Evolutionary conservation across 2,888 invertebrate species (phyloP).

Genomic region (Folsomia manolachei): DNA sequence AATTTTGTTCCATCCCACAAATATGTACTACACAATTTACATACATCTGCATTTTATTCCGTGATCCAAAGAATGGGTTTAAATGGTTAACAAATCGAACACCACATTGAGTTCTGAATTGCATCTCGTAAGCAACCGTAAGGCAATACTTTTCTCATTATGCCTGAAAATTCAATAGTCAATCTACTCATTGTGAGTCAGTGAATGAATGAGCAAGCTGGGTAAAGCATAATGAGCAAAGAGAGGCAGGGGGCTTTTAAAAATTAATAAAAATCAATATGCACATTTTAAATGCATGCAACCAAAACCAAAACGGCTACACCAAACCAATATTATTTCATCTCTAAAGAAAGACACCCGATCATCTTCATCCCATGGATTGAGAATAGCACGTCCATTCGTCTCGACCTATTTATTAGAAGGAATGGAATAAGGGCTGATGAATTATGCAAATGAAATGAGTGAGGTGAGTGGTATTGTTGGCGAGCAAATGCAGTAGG

Average conservation of each 20-base stretch:
- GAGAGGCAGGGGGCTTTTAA: background rate
- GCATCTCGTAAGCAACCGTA: no score
- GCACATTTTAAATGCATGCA: background rate
- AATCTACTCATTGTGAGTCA: background rate
- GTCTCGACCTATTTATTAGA: background rate
- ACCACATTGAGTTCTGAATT: background rate
- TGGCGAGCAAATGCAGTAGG: background rate
- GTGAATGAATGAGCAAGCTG: background rate
- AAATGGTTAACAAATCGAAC: background rate
- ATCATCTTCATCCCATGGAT: slow-evolving; percentile 13
- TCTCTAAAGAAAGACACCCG: background rate
- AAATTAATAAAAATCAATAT: slow-evolving; percentile 5
- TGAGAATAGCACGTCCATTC: no score
- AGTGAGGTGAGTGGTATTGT: no score
- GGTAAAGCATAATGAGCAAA: background rate
- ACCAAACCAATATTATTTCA: background rate
- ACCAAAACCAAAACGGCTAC: background rate
- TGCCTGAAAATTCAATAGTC: slow-evolving; percentile 1
- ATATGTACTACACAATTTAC: background rate
- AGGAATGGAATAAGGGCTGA: background rate
- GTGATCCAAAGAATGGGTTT: background rate
- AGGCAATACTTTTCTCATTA: slow-evolving; percentile 7
- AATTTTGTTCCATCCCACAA: background rate
- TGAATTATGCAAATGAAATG: slow-evolving; percentile 19
- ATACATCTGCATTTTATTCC: slow-evolving; percentile 3